Percentiles rank a stretch among this genome's conserved stretches.
Evolutionary conservation across 2,113 vertebrate species (phyloP).

Genomic region (Chamaea fasciata): DNA sequence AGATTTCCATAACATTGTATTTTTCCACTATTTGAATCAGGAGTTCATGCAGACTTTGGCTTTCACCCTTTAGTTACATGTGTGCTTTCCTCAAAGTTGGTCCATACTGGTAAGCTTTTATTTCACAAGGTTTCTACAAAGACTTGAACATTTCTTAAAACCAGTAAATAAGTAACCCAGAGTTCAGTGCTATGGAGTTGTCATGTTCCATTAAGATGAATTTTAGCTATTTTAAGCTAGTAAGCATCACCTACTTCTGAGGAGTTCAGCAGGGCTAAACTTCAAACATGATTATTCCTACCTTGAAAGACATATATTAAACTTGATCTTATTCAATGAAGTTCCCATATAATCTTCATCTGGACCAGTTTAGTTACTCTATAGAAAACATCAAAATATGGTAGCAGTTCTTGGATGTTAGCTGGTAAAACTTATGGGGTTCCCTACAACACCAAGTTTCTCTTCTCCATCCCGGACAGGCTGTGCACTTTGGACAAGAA

Average conservation of each 20-base stretch:
- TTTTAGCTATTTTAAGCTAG: background rate
- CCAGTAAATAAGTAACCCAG: background rate
- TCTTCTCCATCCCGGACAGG: background rate
- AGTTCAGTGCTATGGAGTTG: background rate
- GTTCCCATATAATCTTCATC: background rate
- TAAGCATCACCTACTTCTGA: background rate
- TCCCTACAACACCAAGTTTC: background rate
- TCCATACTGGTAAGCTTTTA: background rate
- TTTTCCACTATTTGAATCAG: background rate
- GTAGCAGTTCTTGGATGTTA: background rate
- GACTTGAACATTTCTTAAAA: background rate
- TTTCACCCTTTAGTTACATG: background rate
- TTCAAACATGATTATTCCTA: background rate
- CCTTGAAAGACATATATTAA: background rate
- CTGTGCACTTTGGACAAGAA: background rate
- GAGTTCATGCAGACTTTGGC: background rate
- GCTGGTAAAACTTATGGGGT: background rate
- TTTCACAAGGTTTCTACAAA: background rate
- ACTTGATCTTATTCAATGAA: background rate
- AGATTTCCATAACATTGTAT: background rate
- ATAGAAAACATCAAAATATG: background rate
- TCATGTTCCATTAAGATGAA: background rate
- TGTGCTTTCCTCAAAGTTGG: background rate
- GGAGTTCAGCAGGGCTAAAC: background rate
- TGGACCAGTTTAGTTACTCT: background rate